Evolutionary conservation across 2,888 invertebrate species (phyloP).

Genomic region (Meandrusa payeni): DNA sequence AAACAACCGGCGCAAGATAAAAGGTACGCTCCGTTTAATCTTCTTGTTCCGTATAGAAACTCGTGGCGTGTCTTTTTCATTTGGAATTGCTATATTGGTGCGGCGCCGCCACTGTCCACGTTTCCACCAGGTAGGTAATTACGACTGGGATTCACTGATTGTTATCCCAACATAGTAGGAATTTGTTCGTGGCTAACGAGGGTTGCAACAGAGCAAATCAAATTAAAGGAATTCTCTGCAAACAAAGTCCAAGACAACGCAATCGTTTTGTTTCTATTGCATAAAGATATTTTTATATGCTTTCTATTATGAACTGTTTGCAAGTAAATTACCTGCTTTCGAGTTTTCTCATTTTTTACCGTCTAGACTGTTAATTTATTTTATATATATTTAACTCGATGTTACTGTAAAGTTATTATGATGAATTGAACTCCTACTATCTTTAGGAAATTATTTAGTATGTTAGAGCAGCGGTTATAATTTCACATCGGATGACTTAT

Average conservation of each 20-base stretch:
- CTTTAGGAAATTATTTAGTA: no score
- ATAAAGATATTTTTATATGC: no score
- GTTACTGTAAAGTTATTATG: no score
- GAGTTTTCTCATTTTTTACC: no score
- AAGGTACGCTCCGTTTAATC: conserved; percentile 7
- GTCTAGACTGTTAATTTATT: no score
- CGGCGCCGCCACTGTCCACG: conserved; percentile 10
- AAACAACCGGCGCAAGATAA: not conserved
- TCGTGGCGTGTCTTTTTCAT: conserved; percentile 6
- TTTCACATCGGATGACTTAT: no score
- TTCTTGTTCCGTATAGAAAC: conserved; percentile 12
- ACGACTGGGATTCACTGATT: conserved; percentile 17
- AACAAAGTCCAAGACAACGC: conserved; percentile 11
- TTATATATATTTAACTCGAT: no score
- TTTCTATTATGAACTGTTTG: no score
- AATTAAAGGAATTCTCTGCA: conserved; percentile 15
- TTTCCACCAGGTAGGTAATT: conserved; percentile 16
- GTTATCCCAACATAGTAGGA: conserved; percentile 14
- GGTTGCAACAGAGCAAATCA: conserved; percentile 10
- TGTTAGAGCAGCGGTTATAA: no score
- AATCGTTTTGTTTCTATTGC: conserved; percentile 12
- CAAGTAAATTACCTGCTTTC: no score
- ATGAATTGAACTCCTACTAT: no score
- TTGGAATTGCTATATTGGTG: conserved; percentile 8
- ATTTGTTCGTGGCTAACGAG: conserved; percentile 18